phyloP scores from a whole-genome alignment of 2,113 vertebrate species.

The Carlito syrichta region DNA sequence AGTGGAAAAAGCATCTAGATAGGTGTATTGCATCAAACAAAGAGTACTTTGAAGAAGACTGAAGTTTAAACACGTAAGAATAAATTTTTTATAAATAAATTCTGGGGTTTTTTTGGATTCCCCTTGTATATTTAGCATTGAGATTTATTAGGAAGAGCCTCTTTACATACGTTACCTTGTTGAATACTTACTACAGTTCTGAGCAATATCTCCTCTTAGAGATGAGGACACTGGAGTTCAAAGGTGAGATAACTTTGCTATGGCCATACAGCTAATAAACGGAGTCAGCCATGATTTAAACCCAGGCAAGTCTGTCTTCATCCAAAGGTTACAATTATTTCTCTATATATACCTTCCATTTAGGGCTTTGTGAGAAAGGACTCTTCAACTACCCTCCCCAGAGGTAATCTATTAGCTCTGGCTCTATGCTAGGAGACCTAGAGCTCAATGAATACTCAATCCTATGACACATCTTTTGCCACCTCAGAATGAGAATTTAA shows the following conservation, averaged over 20 bases:
- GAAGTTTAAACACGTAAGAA: no score
- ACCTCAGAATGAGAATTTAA: not conserved
- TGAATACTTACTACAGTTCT: not conserved
- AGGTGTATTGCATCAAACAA: no score
- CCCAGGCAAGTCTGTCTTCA: not conserved
- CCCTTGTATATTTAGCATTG: not conserved
- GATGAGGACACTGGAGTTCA: not conserved
- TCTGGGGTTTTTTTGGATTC: no score
- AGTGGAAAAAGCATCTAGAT: no score
- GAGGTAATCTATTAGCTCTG: not conserved
- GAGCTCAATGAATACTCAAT: not conserved
- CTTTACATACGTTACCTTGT: not conserved
- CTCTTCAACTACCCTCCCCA: not conserved
- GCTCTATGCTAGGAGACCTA: not conserved
- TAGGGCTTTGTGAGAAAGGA: not conserved
- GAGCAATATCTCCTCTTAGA: not conserved
- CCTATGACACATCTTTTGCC: not conserved
- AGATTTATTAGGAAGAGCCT: not conserved
- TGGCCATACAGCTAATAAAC: not conserved
- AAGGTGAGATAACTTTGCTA: not conserved
- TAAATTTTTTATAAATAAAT: no score
- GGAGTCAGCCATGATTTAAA: not conserved
- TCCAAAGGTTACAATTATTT: not conserved
- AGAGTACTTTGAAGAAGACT: no score
- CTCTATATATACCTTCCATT: not conserved